A percentile compares a stretch with the other conserved stretches of the same genome.
Evolutionary conservation across 2,113 vertebrate species (phyloP).

Genomic region (Sminthopsis crassicaudata): DNA sequence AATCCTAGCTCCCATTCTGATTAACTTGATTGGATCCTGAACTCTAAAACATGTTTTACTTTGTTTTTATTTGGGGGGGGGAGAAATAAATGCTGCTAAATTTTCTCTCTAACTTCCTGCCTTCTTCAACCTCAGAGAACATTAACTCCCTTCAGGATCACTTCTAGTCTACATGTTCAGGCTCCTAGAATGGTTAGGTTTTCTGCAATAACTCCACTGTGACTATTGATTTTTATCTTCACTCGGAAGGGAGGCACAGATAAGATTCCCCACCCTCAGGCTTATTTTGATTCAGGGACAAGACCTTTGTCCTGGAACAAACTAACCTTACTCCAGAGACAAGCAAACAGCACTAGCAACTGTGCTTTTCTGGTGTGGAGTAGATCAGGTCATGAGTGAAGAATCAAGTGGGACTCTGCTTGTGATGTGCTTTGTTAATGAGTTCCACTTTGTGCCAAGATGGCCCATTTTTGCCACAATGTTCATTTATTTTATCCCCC

Average conservation of each 20-base stretch:
- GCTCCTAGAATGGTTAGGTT: no score
- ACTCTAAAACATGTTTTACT: not conserved
- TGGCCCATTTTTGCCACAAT: constrained; percentile 81
- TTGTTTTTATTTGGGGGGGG: constrained; percentile 21
- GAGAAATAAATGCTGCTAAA: constrained; percentile 13
- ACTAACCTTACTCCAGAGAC: constrained; percentile 2
- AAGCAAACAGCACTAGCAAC: not conserved
- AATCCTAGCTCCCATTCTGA: not conserved
- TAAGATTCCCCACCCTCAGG: not conserved
- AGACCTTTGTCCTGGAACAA: constrained; percentile 39
- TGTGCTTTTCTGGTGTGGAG: constrained; percentile 53
- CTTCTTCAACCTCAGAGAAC: not conserved
- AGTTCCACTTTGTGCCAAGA: constrained; percentile 83
- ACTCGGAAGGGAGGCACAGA: not conserved
- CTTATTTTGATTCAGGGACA: constrained; percentile 37
- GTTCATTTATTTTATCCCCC: constrained; percentile 81
- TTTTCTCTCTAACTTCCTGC: constrained; percentile 33
- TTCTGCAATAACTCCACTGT: constrained; percentile 9
- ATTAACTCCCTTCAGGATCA: not conserved
- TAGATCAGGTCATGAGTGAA: constrained; percentile 52
- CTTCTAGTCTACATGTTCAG: no score
- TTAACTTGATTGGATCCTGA: not conserved
- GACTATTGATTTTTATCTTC: not conserved
- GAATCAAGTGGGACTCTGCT: constrained; percentile 73
- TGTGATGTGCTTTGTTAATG: constrained; percentile 77